Conservation (phyloP, 1,140 invertebrate genomes). For the Lepidostoma basale region DNA sequence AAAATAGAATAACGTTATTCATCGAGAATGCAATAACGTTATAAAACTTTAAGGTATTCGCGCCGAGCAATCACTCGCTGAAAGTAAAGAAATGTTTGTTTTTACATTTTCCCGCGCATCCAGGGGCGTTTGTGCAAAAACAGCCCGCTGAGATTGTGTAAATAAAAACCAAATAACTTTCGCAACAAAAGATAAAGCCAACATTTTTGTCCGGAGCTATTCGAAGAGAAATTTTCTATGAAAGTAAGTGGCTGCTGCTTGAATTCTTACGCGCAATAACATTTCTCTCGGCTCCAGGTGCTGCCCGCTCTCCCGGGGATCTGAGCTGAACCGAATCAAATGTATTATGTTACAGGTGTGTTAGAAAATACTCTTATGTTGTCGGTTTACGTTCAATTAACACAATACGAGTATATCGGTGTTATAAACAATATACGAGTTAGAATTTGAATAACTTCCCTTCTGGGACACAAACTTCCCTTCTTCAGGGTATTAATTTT, state of each 20-base stretch:
- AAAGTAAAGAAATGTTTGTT: background rate
- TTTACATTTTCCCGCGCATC: background rate
- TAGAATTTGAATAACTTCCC: too few relatives aligned
- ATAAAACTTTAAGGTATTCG: background rate
- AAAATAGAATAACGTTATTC: too few relatives aligned
- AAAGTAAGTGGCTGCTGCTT: background rate
- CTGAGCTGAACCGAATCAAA: too few relatives aligned
- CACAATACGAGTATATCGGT: too few relatives aligned
- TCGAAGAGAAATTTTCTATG: background rate
- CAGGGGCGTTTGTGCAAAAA: background rate
- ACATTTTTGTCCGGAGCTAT: background rate
- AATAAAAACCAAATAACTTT: background rate
- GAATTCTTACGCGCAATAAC: background rate
- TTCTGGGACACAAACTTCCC: too few relatives aligned
- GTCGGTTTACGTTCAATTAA: too few relatives aligned
- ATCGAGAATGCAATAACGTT: too few relatives aligned
- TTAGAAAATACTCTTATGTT: background rate
- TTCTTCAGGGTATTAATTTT: too few relatives aligned
- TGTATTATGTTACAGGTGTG: background rate
- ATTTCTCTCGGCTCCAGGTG: background rate
- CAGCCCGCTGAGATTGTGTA: background rate
- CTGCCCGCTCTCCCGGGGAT: too few relatives aligned
- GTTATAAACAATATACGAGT: too few relatives aligned
- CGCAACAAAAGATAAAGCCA: background rate
- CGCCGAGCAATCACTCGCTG: background rate